Evolutionary conservation across 2,888 invertebrate species (phyloP), one percentile per base, ranked within the genome.

Genomic region (Masnerella sp.): DNA sequence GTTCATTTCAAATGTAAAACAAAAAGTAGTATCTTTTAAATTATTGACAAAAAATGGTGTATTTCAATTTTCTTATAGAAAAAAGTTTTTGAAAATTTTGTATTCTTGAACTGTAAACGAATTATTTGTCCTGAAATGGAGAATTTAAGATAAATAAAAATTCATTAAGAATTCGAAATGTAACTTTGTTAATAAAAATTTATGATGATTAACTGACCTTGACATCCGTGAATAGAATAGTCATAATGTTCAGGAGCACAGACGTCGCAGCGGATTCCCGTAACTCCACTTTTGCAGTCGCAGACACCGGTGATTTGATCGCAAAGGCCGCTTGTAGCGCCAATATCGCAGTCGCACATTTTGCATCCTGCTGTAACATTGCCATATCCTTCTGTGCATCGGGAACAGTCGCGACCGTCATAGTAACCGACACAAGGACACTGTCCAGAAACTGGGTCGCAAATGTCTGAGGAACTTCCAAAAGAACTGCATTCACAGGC

Each of bases 291-390:
- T 36, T 92, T 92, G 88, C 96, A 97, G 32, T 90, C 89, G 88
- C 97, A 97, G 73, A 91, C 91, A 5, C 97, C 97, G n/a, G 91
- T 91, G 40, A 88, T 88, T 0, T 92, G 88, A 86, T 95, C 93
- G 88, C 98, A 98, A 17, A 90, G 85, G n/a, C 88, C 87, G 59
- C 90, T 90, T 28, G 88, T 84, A 0, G 97, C 91, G 15, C 95
- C 96, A 67, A 89, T 85, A 76, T 93, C 91, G 85, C 98, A 98
- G 59, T 91, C 90, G 87, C 98, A 98, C 28, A 91, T 88, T 0
- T 91, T 90, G 84, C 98, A 98, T 20, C 94, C 93, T 3, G 92
- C 91, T 4, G 93, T 92, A 34, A 95, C 90, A 80, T 96, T 93
- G 80, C 93, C 93, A 83, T 90, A 92, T 15, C 94, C 93, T 56